These are phyloP conservation scores for Lerista edwardsae DNA, from an alignment of 2,797 vertebrate species.

Conservation along the genomic window DNA sequence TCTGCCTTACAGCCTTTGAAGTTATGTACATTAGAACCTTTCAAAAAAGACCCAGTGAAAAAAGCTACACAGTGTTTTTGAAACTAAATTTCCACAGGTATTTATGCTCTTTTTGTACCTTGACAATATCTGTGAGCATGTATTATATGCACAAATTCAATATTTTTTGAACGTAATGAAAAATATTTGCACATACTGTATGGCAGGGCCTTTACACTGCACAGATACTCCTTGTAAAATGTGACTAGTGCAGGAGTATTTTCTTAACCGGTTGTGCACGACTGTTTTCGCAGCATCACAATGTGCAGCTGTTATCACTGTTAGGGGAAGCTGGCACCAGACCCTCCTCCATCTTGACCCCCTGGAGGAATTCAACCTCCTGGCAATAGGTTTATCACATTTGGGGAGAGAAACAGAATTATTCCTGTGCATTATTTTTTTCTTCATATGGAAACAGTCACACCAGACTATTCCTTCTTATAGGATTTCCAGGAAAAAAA, in stretches of 20 bases:
- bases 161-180: too few relatives aligned
- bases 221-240: background rate
- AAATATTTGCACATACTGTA: background rate
- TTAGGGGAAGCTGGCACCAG: too few relatives aligned
- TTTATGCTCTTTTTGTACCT: background rate
- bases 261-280: too few relatives aligned
- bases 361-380: too few relatives aligned
- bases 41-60: too few relatives aligned
- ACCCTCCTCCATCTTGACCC: too few relatives aligned
- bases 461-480: background rate
- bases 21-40: background rate
- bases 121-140: background rate
- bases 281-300: too few relatives aligned
- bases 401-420: too few relatives aligned
- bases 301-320: too few relatives aligned
- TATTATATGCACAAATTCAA: background rate
- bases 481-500: background rate
- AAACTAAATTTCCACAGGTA: background rate
- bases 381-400: too few relatives aligned
- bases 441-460: background rate
- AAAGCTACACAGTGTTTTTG: background rate
- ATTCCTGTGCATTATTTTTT: background rate
- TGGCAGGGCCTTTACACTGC: background rate
- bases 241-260: too few relatives aligned
- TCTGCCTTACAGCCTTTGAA: background rate